Base-by-base conservation (phyloP, 2,113 vertebrate genomes). In the Nymphicus hollandicus region DNA sequence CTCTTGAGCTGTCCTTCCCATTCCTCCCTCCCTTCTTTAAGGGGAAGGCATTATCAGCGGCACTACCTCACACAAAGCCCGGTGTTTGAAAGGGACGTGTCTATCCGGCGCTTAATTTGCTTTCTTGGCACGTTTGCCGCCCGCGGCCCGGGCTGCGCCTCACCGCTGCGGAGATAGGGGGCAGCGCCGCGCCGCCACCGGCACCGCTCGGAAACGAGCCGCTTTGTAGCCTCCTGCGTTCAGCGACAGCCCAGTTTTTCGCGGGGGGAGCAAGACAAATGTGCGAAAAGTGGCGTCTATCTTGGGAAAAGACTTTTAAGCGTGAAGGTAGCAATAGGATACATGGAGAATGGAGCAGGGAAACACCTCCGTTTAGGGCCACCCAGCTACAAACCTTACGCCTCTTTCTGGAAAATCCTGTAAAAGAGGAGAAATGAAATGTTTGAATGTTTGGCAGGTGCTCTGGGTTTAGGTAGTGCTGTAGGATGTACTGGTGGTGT, bases 21-120 rank as follows among this genome's bases (percentile, higher is more conserved):
- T n/a, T 43, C 41, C n/a, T 46, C 9, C 11, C 24, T 44, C 18
- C 28, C 10, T 11, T 6, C 35, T 41, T 13, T 1, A 6, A 39
- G 8, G 47, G 29, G 4, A 31, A 47, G 31, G 39, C 1, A 18
- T 1, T 5, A 0, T 1, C 7, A 1, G 1, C 4, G 56, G 0
- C 2, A 16, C 4, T 7, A 1, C 1, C 12, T 7, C 24, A 2
- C 19, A 2, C 41, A 1, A 13, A 1, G 28, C 22, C 77, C 1
- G 65, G 37, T 11, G 3, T 10, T 60, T 17, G 2, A 1, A 13
- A 4, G 24, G 24, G 22, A 4, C 3, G 39, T 0, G 46, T 9
- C 39, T 11, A 28, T 1, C 33, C 0, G 29, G 2, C 19, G 19
- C 33, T 1, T 1, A 0, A 23, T 37, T 20, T 1, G 7, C 19